Base-by-base conservation (phyloP, 2,113 vertebrate genomes). In the Aphelocoma coerulescens region DNA sequence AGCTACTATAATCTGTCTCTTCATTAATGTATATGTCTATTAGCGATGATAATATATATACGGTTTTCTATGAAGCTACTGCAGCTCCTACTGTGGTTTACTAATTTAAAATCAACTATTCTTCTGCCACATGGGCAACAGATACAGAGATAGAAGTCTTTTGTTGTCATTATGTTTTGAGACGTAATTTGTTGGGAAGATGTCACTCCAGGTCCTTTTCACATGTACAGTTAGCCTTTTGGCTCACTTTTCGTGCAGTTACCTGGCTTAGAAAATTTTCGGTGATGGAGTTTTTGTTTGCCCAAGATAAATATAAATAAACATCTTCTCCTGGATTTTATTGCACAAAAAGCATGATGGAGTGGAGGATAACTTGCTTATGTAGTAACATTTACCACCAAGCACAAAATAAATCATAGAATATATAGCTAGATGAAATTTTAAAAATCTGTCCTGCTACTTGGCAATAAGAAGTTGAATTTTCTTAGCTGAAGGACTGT, bases 401-500 rank as follows among this genome's bases (percentile, higher is more conserved):
- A 73, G 24, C 24, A 28, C 43, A 78, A 73, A 85, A 37, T 54
- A 66, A 48, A 26, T 89, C 1, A 1, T 26, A 58, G 17, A 92
- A 69, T 46, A 76, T 88, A 46, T 69, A 73, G 20, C 52, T 72
- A 68, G 81, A 61, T 79, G 15, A 73, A 79, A 48, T 63, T 57
- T 63, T 35, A 22, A 58, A 76, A 83, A 76, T 35, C 33, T 71
- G 1, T 69, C 19, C 33, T 67, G 4, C 67, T 88, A 13, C 57
- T 63, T 74, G 33, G 57, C 75, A 77, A 7, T 92, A 74, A 83
- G 61, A 54, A 51, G 16, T 54, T 85, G 71, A 73, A 20, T 92
- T 94, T 84, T 88, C 81, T 63, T 90, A 51, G 77, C 63, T 91
- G 24, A 79, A 96, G 82, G 88, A 20, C 62, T 88, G 81, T 75